phyloP scores from a whole-genome alignment of 1,140 invertebrate genomes.

The Drosophila sp. region DNA sequence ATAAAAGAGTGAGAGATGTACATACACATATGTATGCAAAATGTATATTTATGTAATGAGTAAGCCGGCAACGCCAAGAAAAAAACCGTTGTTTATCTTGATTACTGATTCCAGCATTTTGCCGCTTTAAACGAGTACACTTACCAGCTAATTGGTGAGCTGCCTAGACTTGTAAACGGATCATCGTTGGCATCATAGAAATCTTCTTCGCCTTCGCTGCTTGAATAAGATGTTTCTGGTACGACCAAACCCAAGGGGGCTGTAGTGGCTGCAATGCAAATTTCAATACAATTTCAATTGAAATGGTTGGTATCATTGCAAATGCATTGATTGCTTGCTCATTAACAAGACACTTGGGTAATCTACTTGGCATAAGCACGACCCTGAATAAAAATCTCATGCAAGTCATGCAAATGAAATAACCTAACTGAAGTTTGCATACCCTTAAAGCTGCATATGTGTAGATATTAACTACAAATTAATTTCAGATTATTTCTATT shows the following conservation, averaged over 20 bases:
- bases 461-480: too few relatives aligned
- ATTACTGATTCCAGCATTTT: conserved; percentile 39
- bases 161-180: conserved; percentile 86
- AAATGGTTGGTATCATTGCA: conserved; percentile 1
- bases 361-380: neutral
- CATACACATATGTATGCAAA: neutral
- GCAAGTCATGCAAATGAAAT: neutral
- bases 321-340: conserved; percentile 33
- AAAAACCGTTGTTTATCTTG: conserved; percentile 29
- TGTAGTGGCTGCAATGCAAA: conserved; percentile 66
- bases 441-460: neutral
- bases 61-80: conserved; percentile 35
- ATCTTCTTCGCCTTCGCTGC: conserved; percentile 98
- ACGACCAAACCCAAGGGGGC: conserved; percentile 85
- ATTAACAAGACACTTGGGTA: conserved; percentile 25
- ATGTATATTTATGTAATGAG: conserved; percentile 13
- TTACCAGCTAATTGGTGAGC: conserved; percentile 85
- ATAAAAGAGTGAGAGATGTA: neutral
- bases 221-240: conserved; percentile 97
- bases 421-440: neutral
- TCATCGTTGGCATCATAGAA: conserved; percentile 97
- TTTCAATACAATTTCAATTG: conserved; percentile 19
- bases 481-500: neutral
- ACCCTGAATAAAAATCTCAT: conserved; percentile 30
- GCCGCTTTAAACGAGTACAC: conserved; percentile 47